Evolutionary conservation across 2,888 invertebrate species (phyloP), one percentile per base, ranked within the genome.

Genomic region (Arenicola marina): DNA sequence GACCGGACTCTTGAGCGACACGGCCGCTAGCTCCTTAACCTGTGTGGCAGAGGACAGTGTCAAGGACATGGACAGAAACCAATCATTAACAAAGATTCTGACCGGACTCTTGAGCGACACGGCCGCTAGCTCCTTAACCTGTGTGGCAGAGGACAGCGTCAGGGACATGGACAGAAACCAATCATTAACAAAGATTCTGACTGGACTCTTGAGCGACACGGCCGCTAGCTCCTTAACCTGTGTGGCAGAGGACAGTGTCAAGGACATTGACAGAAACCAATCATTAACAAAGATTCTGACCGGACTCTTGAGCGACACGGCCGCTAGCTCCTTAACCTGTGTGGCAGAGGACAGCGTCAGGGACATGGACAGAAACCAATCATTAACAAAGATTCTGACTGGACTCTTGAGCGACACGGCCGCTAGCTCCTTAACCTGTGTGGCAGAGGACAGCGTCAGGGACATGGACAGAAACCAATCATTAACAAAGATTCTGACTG

Each of bases 241-340:
- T 29, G 34, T 11, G 38, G 18, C 38, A 38, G 18, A 38, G 11
- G 11, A 38, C n/a, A n/a, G n/a, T n/a, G n/a, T n/a, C n/a, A n/a
- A n/a, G n/a, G n/a, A n/a, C n/a, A n/a, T n/a, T n/a, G n/a, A n/a
- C n/a, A n/a, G n/a, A n/a, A n/a, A n/a, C n/a, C n/a, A n/a, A n/a
- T n/a, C n/a, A n/a, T 99, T 95, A 0, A 99, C 92, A 83, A 98
- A 99, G 61, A 99, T 88, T 80, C 92, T 92, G 32, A 97, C 92
- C 0, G 99, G 98, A 75, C 93, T 92, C 68, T 90, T 89, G 31
- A 99, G 86, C 0, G 97, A 96, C 1, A 99, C 92, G 0, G 94
- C 89, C 0, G 95, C 96, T 60, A 99, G 85, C 83, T 95, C 95
- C 83, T 94, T 91, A 0, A 87, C 85, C 84, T 86, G 51, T 29